These are phyloP conservation scores for Catostylus mosaicus DNA, from an alignment of 30 jellyfish, hydroid and myxozoan species.

Conservation along the genomic window DNA sequence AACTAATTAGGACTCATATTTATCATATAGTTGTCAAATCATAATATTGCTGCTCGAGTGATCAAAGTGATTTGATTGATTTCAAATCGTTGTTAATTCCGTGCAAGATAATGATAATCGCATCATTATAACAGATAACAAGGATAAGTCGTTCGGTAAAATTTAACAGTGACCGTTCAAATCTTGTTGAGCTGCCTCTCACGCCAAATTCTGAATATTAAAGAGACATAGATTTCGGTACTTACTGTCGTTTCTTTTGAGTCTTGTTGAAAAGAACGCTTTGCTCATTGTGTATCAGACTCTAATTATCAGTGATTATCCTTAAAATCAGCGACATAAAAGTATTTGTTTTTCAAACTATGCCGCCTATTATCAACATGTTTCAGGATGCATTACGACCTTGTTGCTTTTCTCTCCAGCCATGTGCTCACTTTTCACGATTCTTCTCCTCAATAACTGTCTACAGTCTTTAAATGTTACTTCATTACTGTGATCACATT, in stretches of 20 bases:
- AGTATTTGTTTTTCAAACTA: constrained; percentile 20
- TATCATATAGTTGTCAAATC: too few species aligned
- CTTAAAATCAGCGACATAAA: constrained; percentile 30
- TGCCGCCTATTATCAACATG: constrained; percentile 33
- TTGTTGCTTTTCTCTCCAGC: neutral
- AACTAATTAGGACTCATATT: too few species aligned
- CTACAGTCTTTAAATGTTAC: too few species aligned
- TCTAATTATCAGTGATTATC: constrained; percentile 45
- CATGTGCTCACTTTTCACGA: too few species aligned
- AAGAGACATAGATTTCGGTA: constrained; percentile 41
- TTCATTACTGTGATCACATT: too few species aligned
- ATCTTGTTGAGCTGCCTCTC: constrained; percentile 46
- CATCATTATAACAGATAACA: constrained; percentile 1
- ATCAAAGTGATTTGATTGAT: too few species aligned
- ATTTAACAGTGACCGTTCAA: constrained; percentile 4
- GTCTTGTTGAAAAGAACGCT: neutral
- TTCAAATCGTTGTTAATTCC: neutral
- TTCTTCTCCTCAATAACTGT: too few species aligned
- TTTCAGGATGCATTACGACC: neutral
- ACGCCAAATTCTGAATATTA: constrained; percentile 34
- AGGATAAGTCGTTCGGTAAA: neutral
- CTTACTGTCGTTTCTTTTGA: constrained; percentile 37
- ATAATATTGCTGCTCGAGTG: too few species aligned
- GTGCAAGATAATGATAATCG: neutral
- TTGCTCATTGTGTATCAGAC: constrained; percentile 40